Evolutionary conservation across 2,888 invertebrate species (phyloP).

Genomic region (Pinctada fucata): DNA sequence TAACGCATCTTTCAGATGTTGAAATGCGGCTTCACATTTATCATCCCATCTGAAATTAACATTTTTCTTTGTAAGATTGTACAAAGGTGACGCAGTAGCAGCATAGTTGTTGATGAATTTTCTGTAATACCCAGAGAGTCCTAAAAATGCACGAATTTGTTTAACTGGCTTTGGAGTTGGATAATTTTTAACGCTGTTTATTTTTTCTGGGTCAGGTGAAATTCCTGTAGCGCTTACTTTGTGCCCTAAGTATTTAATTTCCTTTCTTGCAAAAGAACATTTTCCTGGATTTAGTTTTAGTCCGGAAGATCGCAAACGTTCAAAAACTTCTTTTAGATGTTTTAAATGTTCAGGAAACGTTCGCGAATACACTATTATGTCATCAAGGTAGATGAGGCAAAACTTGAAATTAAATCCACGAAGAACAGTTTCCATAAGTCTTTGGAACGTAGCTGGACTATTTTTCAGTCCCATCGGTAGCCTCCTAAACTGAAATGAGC

Average conservation of each 20-base stretch:
- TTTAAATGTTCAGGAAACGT: conserved; percentile 6
- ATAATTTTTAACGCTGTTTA: not conserved
- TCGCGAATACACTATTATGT: not conserved
- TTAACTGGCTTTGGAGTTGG: conserved; percentile 16
- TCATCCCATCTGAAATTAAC: conserved; percentile 25
- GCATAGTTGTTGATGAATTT: too few relatives aligned
- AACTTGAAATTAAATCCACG: conserved; percentile 14
- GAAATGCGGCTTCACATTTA: conserved; percentile 30
- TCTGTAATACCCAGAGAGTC: too few relatives aligned
- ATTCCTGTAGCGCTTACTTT: not conserved
- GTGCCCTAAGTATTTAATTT: conserved; percentile 20
- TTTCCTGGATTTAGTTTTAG: conserved; percentile 12
- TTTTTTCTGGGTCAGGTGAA: not conserved
- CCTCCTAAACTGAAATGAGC: conserved; percentile 9
- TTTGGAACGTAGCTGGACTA: conserved; percentile 9
- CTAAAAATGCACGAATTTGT: too few relatives aligned
- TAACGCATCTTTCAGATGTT: too few relatives aligned
- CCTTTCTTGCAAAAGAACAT: conserved; percentile 4
- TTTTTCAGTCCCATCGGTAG: conserved; percentile 8
- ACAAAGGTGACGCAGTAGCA: too few relatives aligned
- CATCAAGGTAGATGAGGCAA: conserved; percentile 16
- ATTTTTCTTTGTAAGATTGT: conserved; percentile 33
- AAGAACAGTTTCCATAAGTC: conserved; percentile 19
- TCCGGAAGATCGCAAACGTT: conserved; percentile 1
- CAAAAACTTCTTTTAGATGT: not conserved